phyloP scores from a whole-genome alignment of 2,888 invertebrate species.

The Platypus cylindrus region DNA sequence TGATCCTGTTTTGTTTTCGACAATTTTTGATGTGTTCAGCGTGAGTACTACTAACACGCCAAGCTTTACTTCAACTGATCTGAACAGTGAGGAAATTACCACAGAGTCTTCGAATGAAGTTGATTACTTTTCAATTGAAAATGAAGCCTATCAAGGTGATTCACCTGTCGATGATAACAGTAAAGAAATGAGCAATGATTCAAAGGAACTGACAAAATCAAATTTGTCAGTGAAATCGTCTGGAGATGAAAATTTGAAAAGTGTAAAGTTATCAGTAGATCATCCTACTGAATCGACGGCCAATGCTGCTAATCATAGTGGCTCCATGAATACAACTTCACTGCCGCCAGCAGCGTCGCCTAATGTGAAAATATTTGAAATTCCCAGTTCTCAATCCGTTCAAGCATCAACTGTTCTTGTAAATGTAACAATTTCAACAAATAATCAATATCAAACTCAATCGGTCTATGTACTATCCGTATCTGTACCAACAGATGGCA shows the following conservation, averaged over 20 bases:
- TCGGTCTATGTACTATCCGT: conserved; percentile 70
- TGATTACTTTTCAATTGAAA: conserved; percentile 18
- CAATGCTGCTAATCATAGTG: conserved; percentile 22
- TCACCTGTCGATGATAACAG: conserved; percentile 26
- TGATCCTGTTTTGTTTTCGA: neutral
- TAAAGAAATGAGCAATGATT: conserved; percentile 16
- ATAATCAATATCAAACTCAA: conserved; percentile 43
- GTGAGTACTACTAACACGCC: neutral
- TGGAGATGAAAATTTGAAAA: conserved; percentile 15
- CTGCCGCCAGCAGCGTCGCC: conserved; percentile 13
- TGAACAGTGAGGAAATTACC: conserved; percentile 4
- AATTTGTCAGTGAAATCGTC: conserved; percentile 23
- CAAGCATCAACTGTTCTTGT: conserved; percentile 50
- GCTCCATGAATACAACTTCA: too few species aligned
- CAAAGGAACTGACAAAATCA: conserved; percentile 29
- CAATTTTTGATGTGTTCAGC: neutral
- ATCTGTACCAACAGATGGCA: conserved; percentile 57
- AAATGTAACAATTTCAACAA: conserved; percentile 70
- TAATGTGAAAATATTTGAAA: conserved; percentile 29
- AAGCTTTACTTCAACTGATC: neutral
- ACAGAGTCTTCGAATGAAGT: conserved; percentile 13
- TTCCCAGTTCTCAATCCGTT: conserved; percentile 22
- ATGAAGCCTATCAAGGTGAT: conserved; percentile 35
- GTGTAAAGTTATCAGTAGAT: conserved; percentile 18
- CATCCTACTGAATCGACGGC: conserved; percentile 8